Base-by-base conservation (phyloP, 1,140 invertebrate genomes). In the Heliconius congener region DNA sequence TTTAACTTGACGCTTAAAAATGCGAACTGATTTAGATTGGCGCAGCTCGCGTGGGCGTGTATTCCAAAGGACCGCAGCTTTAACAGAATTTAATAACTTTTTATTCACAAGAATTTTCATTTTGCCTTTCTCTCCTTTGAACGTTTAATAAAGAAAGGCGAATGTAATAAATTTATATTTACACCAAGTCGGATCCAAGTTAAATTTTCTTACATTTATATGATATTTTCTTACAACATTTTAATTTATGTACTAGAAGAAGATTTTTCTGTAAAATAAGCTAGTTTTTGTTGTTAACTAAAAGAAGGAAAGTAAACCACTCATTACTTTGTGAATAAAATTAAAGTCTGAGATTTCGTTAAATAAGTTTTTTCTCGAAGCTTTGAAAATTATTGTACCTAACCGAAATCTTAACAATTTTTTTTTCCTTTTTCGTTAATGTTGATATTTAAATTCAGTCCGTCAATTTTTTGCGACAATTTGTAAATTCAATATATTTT, bases 111-210 rank as follows among this genome's bases (percentile, higher is more conserved):
- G 74, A 75, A 60, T 60, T 75, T 75, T 75, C 39, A 57, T 60
- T 55, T 18, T 74, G 19, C 73, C 30, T 30, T 74, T 52, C 74
- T 57, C 55, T 60, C 74, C 55, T 75, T 60, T 60, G 52, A 57
- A 27, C 52, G 52, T 39, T 57, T 75, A 75, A 75, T 75, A 75
- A 75, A 74, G 73, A 55, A 75, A 75, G 74, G 74, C 30, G 30
- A 55, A 19, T 37, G 74, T 75, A 75, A 75, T 75, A 75, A 75
- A 75, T 75, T 23, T 75, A 60, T 60, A 75, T 75, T 75, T 60
- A 75, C 74, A 75, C 74, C 34, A 34, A 34, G 34, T 34, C 0
- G 5, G 34, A 60, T 34, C 37, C 34, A 75, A 75, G n/a, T 74
- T 75, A 23, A 75, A 75, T 9, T n/a, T n/a, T n/a, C n/a, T n/a